phyloP scores from a whole-genome alignment of 2,113 vertebrate genomes.

The Astatoreochromis straeleni region DNA sequence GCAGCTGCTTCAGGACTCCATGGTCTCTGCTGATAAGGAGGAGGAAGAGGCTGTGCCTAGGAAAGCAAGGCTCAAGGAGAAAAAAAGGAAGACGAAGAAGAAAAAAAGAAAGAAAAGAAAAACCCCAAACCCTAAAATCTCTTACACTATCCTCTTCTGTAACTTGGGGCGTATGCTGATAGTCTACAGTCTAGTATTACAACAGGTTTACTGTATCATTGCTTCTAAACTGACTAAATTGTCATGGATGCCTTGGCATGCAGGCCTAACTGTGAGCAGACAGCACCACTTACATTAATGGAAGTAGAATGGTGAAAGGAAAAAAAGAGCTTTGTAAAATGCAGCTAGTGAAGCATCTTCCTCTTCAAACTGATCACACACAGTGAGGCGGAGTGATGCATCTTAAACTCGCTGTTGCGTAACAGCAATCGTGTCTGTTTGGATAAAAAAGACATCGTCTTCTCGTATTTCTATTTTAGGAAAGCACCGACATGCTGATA shows the following conservation, averaged over 20 bases:
- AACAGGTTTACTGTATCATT: neutral
- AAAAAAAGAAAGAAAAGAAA: neutral
- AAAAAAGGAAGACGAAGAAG: fast-evolving
- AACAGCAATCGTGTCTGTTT: conserved; percentile 50
- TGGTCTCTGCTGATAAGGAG: conserved; percentile 55
- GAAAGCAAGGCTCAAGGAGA: conserved; percentile 1
- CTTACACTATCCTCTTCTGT: neutral
- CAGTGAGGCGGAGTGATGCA: conserved; percentile 1
- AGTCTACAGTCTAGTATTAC: conserved; percentile 10
- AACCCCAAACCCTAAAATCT: neutral
- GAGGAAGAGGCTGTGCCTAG: conserved; percentile 43
- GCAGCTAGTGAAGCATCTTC: neutral
- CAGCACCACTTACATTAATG: conserved; percentile 16
- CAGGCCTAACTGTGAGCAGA: neutral
- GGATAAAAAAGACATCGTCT: conserved; percentile 33
- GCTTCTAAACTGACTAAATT: neutral
- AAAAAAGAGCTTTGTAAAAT: neutral
- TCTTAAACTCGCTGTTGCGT: conserved; percentile 26
- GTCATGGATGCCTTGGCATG: conserved; percentile 29
- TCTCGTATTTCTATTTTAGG: conserved; percentile 57
- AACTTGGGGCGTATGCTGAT: neutral
- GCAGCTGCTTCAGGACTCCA: conserved; percentile 45
- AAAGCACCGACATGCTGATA: conserved; percentile 7
- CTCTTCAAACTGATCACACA: conserved; percentile 14
- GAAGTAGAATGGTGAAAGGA: neutral